Percentiles rank a stretch among this genome's conserved stretches.
Conservation (phyloP, 2,888 invertebrate species). For the Bombyx huttoni region DNA sequence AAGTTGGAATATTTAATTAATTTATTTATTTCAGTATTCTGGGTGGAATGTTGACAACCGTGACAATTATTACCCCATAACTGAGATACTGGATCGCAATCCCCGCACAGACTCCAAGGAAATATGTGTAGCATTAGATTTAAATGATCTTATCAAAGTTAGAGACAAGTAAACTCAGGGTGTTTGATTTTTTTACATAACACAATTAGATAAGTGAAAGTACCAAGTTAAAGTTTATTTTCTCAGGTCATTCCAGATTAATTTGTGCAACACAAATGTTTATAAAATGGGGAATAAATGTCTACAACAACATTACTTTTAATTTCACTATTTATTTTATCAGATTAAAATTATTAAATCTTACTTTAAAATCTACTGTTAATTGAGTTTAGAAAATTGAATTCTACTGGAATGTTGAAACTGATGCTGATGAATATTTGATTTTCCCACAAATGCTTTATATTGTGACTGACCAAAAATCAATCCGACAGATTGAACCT, state of each 20-base stretch:
- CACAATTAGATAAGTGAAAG: constrained; percentile 61
- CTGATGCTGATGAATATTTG: no score
- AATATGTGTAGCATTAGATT: constrained; percentile 70
- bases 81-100: constrained; percentile 67
- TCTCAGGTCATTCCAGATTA: constrained; percentile 67
- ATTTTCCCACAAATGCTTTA: no score
- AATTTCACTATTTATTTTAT: neutral
- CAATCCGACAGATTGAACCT: no score
- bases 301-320: constrained; percentile 15
- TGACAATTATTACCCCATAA: constrained; percentile 73
- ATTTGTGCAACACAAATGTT: constrained; percentile 54
- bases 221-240: constrained; percentile 42
- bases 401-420: no score
- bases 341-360: neutral
- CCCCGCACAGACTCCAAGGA: constrained; percentile 67
- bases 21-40: constrained; percentile 62
- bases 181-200: constrained; percentile 38
- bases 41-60: constrained; percentile 75
- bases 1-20: neutral
- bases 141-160: constrained; percentile 68
- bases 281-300: constrained; percentile 62
- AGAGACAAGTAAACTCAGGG: constrained; percentile 59
- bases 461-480: no score
- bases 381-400: no score
- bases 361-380: no score